Evolutionary conservation across 1,140 invertebrate species (phyloP).

Genomic region (Trachymyrmex septentrionalis): DNA sequence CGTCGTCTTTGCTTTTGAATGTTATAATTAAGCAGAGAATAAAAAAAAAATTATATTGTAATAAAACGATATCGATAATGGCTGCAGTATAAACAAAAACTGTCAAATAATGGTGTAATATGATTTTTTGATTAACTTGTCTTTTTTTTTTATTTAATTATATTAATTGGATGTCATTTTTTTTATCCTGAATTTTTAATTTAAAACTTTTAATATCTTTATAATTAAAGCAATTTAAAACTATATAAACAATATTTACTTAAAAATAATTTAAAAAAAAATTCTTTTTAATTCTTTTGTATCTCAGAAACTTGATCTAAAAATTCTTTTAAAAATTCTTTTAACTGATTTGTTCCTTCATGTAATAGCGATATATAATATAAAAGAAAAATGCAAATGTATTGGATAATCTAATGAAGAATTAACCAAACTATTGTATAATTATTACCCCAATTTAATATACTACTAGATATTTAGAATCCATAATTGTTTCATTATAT

Average conservation of each 20-base stretch:
- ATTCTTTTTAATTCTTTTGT: not conserved
- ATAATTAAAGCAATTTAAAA: not conserved
- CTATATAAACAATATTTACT: not conserved
- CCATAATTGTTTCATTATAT: not conserved
- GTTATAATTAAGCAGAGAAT: constrained; percentile 25
- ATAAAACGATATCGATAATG: constrained; percentile 1
- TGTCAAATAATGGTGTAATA: not conserved
- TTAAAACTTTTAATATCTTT: not conserved
- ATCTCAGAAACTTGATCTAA: not conserved
- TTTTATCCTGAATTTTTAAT: not conserved
- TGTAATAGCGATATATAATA: not conserved
- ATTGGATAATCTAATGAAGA: not conserved
- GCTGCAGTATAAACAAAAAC: not conserved
- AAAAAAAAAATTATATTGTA: constrained; percentile 13
- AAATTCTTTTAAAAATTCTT: not conserved
- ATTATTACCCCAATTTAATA: not conserved
- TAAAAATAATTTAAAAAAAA: not conserved
- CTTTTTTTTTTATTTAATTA: not conserved
- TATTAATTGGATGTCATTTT: not conserved
- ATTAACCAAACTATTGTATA: not conserved
- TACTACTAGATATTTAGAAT: too few species aligned
- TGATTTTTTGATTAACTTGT: not conserved
- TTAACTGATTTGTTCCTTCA: not conserved
- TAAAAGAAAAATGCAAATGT: not conserved
- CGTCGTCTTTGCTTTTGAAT: not conserved